phyloP scores from a whole-genome alignment of 2,113 vertebrate species.

The Plotosus lineatus region DNA sequence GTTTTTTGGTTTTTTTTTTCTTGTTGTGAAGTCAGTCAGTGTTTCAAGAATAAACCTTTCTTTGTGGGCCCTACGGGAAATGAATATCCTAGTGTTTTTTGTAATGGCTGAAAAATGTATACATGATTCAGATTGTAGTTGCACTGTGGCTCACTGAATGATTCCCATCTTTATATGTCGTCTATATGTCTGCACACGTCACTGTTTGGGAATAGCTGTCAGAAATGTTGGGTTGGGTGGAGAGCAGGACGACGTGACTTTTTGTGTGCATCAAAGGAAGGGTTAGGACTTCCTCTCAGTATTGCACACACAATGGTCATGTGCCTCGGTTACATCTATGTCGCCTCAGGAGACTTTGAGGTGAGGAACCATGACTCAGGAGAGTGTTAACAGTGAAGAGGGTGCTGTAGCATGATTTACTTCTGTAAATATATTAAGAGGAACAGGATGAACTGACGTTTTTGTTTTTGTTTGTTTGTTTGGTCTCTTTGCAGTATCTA shows the following conservation, averaged over 20 bases:
- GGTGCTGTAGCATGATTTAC: not conserved
- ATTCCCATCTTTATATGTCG: not conserved
- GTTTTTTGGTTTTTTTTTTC: not conserved
- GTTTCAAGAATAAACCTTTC: not conserved
- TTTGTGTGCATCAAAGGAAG: slow-evolving; percentile 64
- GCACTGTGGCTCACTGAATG: not conserved
- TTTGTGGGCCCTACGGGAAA: not conserved
- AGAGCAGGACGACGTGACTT: slow-evolving; percentile 38
- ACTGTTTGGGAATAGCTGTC: slow-evolving; percentile 12
- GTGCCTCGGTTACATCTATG: slow-evolving; percentile 34
- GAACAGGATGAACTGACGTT: not conserved
- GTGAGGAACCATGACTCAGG: slow-evolving; percentile 39
- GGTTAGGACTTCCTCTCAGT: slow-evolving; percentile 74
- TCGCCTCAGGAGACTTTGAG: slow-evolving; percentile 4
- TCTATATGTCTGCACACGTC: slow-evolving; percentile 28
- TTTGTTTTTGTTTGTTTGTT: slow-evolving; percentile 1
- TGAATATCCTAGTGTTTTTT: not conserved
- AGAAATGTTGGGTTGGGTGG: not conserved
- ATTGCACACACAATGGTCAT: slow-evolving; percentile 63
- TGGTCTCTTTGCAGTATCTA: slow-evolving; percentile 80
- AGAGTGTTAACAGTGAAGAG: not conserved
- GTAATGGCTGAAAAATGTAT: not conserved
- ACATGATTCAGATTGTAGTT: not conserved
- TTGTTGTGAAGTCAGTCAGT: not conserved
- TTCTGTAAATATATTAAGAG: not conserved